phyloP scores from a whole-genome alignment of 2,888 invertebrate genomes.

The Cephus pygmeus region DNA sequence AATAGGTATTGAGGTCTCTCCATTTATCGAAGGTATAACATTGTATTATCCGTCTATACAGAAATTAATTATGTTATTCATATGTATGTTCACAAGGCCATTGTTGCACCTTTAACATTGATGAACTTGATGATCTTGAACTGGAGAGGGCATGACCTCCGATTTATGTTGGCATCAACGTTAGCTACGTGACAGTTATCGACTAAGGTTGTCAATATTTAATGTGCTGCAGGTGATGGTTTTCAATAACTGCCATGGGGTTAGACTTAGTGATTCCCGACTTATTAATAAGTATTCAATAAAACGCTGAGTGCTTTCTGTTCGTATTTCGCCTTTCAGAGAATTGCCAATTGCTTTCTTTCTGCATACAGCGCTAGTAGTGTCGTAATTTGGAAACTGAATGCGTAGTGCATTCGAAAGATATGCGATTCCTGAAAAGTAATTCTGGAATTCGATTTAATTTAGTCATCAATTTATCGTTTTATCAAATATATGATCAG shows the following conservation, averaged over 20 bases:
- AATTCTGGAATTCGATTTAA: not conserved
- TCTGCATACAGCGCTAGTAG: not conserved
- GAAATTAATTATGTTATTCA: not conserved
- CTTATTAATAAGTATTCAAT: not conserved
- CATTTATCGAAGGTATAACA: not conserved
- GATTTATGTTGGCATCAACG: not conserved
- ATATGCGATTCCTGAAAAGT: not conserved
- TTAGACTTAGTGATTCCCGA: not conserved
- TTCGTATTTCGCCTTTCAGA: not conserved
- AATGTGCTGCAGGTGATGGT: not conserved
- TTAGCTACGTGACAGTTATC: not conserved
- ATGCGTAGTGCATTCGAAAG: not conserved
- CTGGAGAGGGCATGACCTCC: not conserved
- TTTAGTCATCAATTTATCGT: not conserved
- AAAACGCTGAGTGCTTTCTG: not conserved
- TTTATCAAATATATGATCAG: not conserved
- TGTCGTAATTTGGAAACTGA: not conserved
- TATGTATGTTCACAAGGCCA: not conserved
- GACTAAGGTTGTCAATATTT: not conserved
- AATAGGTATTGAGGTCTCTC: not conserved
- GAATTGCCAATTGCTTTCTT: not conserved
- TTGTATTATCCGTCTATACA: not conserved
- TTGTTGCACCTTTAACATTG: not conserved
- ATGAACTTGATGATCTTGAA: not conserved
- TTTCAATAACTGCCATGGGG: not conserved